Conservation (phyloP, 2,888 invertebrate species). For the Toxonevra muliebris region DNA sequence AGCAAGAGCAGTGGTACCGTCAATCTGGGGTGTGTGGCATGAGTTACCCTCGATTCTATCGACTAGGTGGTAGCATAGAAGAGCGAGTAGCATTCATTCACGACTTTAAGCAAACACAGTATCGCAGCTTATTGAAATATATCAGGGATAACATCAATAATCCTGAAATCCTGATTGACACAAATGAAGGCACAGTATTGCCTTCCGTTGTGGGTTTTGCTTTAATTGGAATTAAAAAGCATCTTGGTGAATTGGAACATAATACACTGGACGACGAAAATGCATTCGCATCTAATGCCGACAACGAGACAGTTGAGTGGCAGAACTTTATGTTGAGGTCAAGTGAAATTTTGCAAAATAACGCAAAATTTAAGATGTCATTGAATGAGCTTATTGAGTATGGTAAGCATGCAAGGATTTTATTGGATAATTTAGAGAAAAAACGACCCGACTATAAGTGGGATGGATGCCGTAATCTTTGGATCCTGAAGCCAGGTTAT, state of each 20-base stretch:
- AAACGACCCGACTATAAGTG: constrained; percentile 73
- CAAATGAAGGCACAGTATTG: constrained; percentile 67
- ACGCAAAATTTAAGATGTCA: constrained; percentile 48
- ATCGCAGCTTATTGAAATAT: constrained; percentile 77
- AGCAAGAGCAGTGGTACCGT: constrained; percentile 57
- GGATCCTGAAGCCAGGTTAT: constrained; percentile 89
- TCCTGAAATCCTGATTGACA: constrained; percentile 61
- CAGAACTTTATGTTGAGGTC: constrained; percentile 50
- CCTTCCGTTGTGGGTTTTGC: constrained; percentile 48
- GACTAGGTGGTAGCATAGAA: constrained; percentile 50
- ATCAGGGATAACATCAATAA: constrained; percentile 42
- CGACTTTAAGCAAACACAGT: constrained; percentile 83
- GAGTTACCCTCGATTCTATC: constrained; percentile 74
- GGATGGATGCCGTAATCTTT: constrained; percentile 85
- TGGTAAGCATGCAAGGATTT: constrained; percentile 66
- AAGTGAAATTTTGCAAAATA: constrained; percentile 57
- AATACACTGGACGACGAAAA: constrained; percentile 28
- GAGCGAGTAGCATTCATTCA: constrained; percentile 55
- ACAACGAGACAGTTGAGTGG: constrained; percentile 40
- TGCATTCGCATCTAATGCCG: constrained; percentile 22
- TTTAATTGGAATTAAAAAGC: constrained; percentile 43
- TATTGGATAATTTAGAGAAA: constrained; percentile 70
- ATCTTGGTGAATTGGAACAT: constrained; percentile 43
- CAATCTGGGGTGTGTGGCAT: constrained; percentile 63
- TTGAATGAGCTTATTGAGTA: constrained; percentile 46